Conservation (phyloP, 2,888 invertebrate species). For the Cyclophora punctaria region DNA sequence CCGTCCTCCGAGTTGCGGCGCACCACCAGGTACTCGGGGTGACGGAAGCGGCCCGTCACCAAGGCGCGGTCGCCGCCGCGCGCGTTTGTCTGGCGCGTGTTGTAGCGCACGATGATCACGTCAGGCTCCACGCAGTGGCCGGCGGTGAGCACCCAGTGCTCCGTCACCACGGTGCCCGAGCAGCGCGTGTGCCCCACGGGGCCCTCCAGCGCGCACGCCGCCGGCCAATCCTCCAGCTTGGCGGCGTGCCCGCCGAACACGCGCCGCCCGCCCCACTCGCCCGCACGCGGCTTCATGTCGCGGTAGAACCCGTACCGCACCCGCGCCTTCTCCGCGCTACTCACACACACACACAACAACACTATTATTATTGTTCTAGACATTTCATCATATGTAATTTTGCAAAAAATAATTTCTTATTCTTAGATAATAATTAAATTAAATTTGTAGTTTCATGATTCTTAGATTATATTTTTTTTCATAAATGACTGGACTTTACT, state of each 20-base stretch:
- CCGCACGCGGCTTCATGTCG: conserved; percentile 13
- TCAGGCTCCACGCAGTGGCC: conserved; percentile 51
- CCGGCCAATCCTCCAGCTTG: conserved; percentile 28
- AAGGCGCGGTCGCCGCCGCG: conserved; percentile 31
- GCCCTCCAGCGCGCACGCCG: conserved; percentile 47
- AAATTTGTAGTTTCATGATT: no score
- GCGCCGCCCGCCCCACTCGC: conserved; percentile 28
- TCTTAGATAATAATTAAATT: no score
- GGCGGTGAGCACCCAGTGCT: conserved; percentile 58
- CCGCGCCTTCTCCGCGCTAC: neutral
- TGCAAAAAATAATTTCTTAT: no score
- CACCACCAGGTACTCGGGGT: conserved; percentile 48
- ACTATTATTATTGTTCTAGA: neutral
- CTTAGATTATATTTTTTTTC: no score
- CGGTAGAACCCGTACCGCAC: conserved; percentile 33
- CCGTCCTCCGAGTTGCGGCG: conserved; percentile 36
- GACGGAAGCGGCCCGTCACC: conserved; percentile 45
- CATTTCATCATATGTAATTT: neutral
- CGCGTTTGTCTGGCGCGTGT: conserved; percentile 31
- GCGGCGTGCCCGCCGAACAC: conserved; percentile 48
- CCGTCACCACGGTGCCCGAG: conserved; percentile 42
- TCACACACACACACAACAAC: neutral
- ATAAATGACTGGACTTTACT: no score
- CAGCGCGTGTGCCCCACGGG: conserved; percentile 45
- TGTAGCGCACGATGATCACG: conserved; percentile 49